Evolutionary conservation across 2,888 invertebrate species (phyloP).

Genomic region (Pammene fasciana): DNA sequence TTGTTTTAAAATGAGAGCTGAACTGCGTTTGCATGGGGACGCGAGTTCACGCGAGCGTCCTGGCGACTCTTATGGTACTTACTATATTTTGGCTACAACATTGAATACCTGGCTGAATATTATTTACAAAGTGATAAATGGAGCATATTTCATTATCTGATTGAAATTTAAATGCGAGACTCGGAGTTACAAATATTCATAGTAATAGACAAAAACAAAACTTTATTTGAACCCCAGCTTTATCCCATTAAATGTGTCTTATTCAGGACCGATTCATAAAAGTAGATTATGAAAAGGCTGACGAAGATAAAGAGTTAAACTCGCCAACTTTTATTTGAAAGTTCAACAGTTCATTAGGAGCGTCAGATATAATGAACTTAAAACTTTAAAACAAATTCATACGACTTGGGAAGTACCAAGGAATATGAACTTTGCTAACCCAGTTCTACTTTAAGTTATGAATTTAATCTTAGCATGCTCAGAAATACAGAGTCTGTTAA

Average conservation of each 20-base stretch:
- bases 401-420: constrained; percentile 7
- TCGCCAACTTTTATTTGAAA: constrained; percentile 21
- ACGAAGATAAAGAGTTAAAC: constrained; percentile 32
- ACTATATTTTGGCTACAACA: too few relatives aligned
- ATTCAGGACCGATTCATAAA: constrained; percentile 20
- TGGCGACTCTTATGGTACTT: too few relatives aligned
- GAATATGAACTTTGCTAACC: constrained; percentile 2
- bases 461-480: not conserved
- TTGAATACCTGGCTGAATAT: too few relatives aligned
- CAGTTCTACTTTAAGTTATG: not conserved
- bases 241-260: constrained; percentile 14
- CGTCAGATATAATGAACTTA: constrained; percentile 30
- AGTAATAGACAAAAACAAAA: not conserved
- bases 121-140: too few relatives aligned
- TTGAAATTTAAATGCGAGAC: too few relatives aligned
- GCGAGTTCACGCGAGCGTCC: too few relatives aligned
- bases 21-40: too few relatives aligned
- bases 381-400: constrained; percentile 28
- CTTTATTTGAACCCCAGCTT: not conserved
- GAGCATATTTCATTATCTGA: too few relatives aligned
- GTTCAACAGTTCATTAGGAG: constrained; percentile 26
- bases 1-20: too few relatives aligned
- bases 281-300: constrained; percentile 26
- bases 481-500: too few relatives aligned
- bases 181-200: too few relatives aligned